Evolutionary conservation across 2,888 invertebrate species (phyloP), one percentile per base, ranked within the genome.

Genomic region (Choreutis nemorana): DNA sequence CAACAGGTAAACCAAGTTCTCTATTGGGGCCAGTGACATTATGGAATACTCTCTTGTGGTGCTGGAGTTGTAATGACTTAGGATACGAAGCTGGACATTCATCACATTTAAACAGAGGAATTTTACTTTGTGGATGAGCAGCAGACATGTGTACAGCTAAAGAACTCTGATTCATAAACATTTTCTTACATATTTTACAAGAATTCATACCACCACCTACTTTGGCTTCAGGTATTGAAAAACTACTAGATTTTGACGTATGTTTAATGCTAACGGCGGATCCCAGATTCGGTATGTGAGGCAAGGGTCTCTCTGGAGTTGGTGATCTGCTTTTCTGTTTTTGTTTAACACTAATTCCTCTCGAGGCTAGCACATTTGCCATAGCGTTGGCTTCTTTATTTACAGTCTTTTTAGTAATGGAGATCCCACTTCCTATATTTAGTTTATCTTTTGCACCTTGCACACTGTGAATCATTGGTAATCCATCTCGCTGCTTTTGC

Each of bases 311-410:
- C 38, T 79, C 71, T 1, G 81, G 72, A 14, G 70, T 62, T 1
- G 78, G 67, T 8, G 71, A 67, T 6, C 78, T 55, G 37, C 71
- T 62, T 45, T 77, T 84, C 14, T 84, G 82, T 25, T 87, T 86
- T 23, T 84, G 83, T 25, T 89, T 89, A 0, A 91, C 85, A 18
- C 89, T 90, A 31, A 91, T 90, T 2, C 90, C 90, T 36, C 90
- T 73, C 4, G 87, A 87, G 2, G 89, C 90, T 33, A 91, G 60
- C 33, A 90, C 87, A 51, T 86, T 87, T 0, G 90, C 90, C 48
- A 91, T 89, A 1, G 87, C 87, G 47, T 84, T 87, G 1, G 89
- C 87, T 53, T 89, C 87, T 21, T 84, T 84, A 45, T 85, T 85
- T 27, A 85, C 84, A 2, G 73, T 65, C 42, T 79, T 78, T 41